Conservation (phyloP, 2,888 invertebrate genomes). For the Ophion ventricosus region DNA sequence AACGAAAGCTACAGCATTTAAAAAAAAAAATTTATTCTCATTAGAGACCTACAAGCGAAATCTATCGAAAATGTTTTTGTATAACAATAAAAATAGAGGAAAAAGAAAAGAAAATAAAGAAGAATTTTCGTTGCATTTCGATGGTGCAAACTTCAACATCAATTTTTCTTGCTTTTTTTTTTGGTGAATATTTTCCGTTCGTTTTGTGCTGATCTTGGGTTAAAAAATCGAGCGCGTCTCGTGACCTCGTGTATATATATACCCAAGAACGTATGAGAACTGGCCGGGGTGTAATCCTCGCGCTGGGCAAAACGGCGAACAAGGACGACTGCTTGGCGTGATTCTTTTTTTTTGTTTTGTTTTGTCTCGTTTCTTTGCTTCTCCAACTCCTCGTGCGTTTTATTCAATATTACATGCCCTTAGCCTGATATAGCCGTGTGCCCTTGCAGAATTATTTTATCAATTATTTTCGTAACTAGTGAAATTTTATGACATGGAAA, state of each 20-base stretch:
- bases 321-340: slow-evolving; percentile 74
- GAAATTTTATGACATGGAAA: too few relatives aligned
- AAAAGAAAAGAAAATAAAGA: too few relatives aligned
- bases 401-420: neutral
- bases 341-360: slow-evolving; percentile 4
- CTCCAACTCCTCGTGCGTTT: neutral
- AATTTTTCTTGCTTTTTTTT: neutral
- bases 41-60: too few relatives aligned
- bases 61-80: too few relatives aligned
- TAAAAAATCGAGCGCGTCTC: neutral
- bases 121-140: neutral
- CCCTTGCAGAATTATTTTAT: neutral
- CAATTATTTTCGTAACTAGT: too few relatives aligned
- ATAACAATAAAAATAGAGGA: too few relatives aligned
- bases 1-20: too few relatives aligned
- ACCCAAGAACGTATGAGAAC: neutral
- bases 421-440: neutral
- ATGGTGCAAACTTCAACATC: neutral
- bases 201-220: neutral
- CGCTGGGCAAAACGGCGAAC: slow-evolving; percentile 70
- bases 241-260: slow-evolving; percentile 13
- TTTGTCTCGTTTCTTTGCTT: neutral
- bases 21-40: too few relatives aligned
- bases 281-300: neutral
- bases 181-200: too few relatives aligned